Evolutionary conservation across 2,888 invertebrate genomes (phyloP).

Genomic region (Rhamphomyia laevipes): DNA sequence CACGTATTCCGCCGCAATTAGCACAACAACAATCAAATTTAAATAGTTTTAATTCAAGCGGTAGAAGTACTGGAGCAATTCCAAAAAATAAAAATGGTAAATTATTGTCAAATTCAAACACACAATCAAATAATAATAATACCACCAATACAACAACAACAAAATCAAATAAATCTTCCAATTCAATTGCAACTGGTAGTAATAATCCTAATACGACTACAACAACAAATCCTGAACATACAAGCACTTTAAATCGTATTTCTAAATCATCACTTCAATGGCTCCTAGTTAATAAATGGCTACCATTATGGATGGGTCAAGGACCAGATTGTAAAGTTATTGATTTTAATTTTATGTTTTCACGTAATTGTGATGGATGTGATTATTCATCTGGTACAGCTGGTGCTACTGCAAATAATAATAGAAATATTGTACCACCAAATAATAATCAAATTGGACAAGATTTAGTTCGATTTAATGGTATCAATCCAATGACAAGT

Average conservation of each 20-base stretch:
- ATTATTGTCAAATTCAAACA: conserved; percentile 8
- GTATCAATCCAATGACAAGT: conserved; percentile 14
- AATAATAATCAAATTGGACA: conserved; percentile 25
- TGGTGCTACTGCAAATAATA: conserved; percentile 22
- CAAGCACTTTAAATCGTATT: conserved; percentile 38
- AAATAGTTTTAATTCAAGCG: not conserved
- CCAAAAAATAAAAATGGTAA: conserved; percentile 11
- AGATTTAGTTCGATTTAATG: conserved; percentile 34
- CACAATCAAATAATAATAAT: conserved; percentile 9
- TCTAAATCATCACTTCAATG: conserved; percentile 52
- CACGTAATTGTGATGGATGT: conserved; percentile 36
- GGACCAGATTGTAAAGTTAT: conserved; percentile 42
- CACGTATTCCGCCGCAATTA: not conserved
- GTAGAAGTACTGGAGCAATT: conserved; percentile 12
- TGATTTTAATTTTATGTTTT: conserved; percentile 41
- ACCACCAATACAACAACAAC: not conserved
- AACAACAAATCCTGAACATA: conserved; percentile 21
- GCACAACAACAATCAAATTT: not conserved
- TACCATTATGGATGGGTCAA: conserved; percentile 49
- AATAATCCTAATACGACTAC: conserved; percentile 11
- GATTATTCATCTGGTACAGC: conserved; percentile 23
- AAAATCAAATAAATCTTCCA: not conserved
- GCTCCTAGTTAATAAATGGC: conserved; percentile 54
- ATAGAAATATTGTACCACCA: conserved; percentile 26
- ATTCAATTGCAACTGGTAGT: not conserved